phyloP scores from a whole-genome alignment of 2,113 vertebrate species.

The Takifugu flavidus region DNA sequence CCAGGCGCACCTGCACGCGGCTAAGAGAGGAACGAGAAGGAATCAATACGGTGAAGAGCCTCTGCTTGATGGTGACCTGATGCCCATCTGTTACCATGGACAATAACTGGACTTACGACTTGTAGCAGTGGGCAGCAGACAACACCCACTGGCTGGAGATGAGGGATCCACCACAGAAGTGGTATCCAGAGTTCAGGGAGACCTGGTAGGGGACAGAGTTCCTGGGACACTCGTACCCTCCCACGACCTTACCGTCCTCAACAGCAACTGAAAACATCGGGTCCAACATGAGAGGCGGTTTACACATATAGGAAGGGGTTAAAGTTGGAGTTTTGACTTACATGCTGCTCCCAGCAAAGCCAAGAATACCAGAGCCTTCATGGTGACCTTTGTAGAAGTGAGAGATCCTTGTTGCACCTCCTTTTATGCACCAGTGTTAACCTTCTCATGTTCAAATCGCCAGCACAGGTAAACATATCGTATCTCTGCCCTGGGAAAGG shows the following conservation, averaged over 20 bases:
- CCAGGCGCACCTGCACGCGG: constrained; percentile 66
- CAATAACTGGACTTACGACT: constrained; percentile 64
- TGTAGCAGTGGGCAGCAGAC: constrained; percentile 81
- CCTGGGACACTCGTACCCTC: constrained; percentile 72
- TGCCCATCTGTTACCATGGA: too few relatives aligned
- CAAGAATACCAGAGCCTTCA: constrained; percentile 66
- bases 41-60: neutral
- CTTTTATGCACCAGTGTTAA: constrained; percentile 25
- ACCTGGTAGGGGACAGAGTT: constrained; percentile 75
- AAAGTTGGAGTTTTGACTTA: constrained; percentile 20
- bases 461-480: neutral
- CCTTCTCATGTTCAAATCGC: constrained; percentile 1
- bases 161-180: constrained; percentile 71
- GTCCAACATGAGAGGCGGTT: too few relatives aligned
- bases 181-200: constrained; percentile 75
- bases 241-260: constrained; percentile 74
- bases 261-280: constrained; percentile 47
- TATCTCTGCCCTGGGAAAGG: constrained; percentile 40
- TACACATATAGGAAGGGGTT: neutral
- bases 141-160: constrained; percentile 77
- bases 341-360: constrained; percentile 62
- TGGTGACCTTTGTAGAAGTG: constrained; percentile 20
- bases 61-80: too few relatives aligned
- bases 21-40: constrained; percentile 13
- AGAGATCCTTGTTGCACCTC: neutral